Evolutionary conservation across 1,140 invertebrate genomes (phyloP), one percentile per base, ranked within the genome.

Genomic region (Cydia amplana): DNA sequence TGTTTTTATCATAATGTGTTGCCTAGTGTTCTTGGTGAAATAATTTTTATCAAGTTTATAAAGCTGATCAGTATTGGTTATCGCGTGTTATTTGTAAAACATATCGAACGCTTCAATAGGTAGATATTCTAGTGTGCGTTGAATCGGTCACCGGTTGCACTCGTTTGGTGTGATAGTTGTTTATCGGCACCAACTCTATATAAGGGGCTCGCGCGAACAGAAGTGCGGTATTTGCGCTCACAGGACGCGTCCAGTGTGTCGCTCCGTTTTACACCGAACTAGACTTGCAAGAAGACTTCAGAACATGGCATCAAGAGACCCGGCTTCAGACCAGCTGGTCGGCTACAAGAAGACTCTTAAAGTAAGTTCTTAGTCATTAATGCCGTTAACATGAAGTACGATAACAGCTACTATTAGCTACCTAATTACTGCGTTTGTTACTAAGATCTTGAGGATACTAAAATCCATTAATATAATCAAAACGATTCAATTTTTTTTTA

Each of bases 321-420:
- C 94, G 72, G 94, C 96, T 4, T 85, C 95, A 4, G 95, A 97
- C 72, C 96, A 97, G 90, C 91, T 97, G 43, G 93, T 94, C 72
- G 93, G 95, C 72, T 96, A 94, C 86, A 95, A 95, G 82, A 95
- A 95, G 83, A 85, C 83, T 1, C 82, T 94, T 32, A 94, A 95
- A 94, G 96, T 96, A 93, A 88, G 88, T 87, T 73, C 64, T 1
- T 74, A 74, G 36, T 75, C 16, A 55, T 28, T 36, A 20, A 55
- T 55, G 16, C 12, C 51, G 20, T 55, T 55, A 55, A 18, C 20
- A 55, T 18, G n/a, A n/a, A 55, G 7, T 1, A 10, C 1, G 9
- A 40, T 10, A 40, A 40, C 36, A 40, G 10, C 9, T 40, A 40
- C 36, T 28, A 28, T 0, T 28, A 28, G 2, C 28, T 28, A 28